Evolutionary conservation across 2,113 vertebrate species (phyloP).

Genomic region (Paradoxurus hermaphroditus): DNA sequence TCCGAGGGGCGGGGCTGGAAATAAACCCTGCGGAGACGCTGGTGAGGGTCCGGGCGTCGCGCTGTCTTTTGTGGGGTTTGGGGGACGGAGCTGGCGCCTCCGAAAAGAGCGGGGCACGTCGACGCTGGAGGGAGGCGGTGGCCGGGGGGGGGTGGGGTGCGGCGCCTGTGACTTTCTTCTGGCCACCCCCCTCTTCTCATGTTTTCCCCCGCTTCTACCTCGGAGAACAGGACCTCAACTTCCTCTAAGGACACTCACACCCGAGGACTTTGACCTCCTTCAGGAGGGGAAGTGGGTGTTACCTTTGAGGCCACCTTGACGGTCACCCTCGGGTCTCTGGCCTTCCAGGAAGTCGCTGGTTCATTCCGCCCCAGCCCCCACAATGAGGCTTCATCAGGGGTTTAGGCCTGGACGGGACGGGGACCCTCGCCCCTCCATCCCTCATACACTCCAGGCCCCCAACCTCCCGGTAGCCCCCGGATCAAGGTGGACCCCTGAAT

Average conservation of each 20-base stretch:
- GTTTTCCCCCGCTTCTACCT: background rate
- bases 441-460: background rate
- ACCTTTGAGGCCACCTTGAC: background rate
- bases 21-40: background rate
- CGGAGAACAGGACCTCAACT: background rate
- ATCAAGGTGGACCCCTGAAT: background rate
- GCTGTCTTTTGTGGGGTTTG: background rate
- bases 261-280: background rate
- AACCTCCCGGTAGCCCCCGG: background rate
- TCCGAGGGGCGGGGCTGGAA: background rate
- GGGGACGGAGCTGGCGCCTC: background rate
- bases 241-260: background rate
- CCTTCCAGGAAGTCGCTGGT: background rate
- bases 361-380: accelerated
- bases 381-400: background rate
- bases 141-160: too few relatives aligned
- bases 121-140: background rate
- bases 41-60: accelerated
- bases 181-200: background rate
- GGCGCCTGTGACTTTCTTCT: background rate
- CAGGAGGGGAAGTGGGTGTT: background rate
- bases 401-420: background rate
- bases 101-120: background rate
- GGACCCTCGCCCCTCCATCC: accelerated
- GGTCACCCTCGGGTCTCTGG: background rate